phyloP scores from a whole-genome alignment of 1,140 invertebrate genomes.

The Steinernema khuongi region DNA sequence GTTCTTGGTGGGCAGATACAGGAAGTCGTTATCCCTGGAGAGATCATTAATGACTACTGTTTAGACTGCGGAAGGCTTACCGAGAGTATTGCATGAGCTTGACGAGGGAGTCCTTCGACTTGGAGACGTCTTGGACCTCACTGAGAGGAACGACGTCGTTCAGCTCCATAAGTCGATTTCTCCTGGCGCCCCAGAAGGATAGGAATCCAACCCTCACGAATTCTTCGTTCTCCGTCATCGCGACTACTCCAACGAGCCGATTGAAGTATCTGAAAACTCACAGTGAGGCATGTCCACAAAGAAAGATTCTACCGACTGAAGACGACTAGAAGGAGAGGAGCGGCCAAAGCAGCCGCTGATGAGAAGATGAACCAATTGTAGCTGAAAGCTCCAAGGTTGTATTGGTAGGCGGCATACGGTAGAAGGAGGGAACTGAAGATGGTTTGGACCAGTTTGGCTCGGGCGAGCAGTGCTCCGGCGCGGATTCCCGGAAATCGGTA shows the following conservation, averaged over 20 bases:
- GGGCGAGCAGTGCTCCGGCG: constrained; percentile 13
- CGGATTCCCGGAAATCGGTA: constrained; percentile 24
- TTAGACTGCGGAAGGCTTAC: not conserved
- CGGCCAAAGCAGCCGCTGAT: not conserved
- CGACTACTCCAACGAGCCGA: constrained; percentile 21
- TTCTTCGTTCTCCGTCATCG: constrained; percentile 20
- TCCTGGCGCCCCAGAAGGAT: constrained; percentile 16
- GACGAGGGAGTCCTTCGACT: constrained; percentile 7
- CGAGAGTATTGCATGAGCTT: constrained; percentile 17
- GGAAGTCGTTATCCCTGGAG: constrained; percentile 20
- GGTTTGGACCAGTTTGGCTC: constrained; percentile 24
- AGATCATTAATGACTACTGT: not conserved
- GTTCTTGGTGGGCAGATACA: constrained; percentile 15
- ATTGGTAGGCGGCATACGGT: constrained; percentile 18
- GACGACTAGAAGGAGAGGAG: constrained; percentile 16
- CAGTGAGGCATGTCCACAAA: not conserved
- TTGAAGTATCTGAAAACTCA: constrained; percentile 17
- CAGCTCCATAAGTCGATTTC: not conserved
- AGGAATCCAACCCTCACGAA: constrained; percentile 22
- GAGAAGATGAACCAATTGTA: constrained; percentile 20
- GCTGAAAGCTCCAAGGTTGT: constrained; percentile 11
- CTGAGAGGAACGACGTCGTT: not conserved
- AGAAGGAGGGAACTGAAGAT: constrained; percentile 4
- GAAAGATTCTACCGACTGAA: constrained; percentile 21
- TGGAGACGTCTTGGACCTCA: not conserved